Evolutionary conservation across 2,797 vertebrate species (phyloP).

Genomic region (Cyclura pinguis): DNA sequence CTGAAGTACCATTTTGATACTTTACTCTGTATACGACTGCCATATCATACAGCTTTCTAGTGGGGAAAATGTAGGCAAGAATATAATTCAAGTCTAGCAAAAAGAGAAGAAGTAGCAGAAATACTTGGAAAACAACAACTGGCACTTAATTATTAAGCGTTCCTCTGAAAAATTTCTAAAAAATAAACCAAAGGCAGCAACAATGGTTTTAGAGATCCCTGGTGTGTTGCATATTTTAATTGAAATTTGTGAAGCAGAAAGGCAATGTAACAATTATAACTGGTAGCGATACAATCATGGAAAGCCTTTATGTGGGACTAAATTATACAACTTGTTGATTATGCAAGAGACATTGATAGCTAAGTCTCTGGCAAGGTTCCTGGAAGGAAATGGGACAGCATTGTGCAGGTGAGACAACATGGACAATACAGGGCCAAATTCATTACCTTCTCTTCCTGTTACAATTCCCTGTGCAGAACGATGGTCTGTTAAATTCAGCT

Average conservation of each 20-base stretch:
- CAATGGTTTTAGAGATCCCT: neutral
- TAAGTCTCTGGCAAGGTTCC: neutral
- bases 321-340: constrained; percentile 47
- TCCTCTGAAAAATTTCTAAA: constrained; percentile 48
- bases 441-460: neutral
- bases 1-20: neutral
- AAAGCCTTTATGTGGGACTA: constrained; percentile 62
- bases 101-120: constrained; percentile 24
- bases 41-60: constrained; percentile 32
- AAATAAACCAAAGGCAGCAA: constrained; percentile 39
- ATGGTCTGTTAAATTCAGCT: neutral
- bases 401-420: neutral
- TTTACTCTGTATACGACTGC: constrained; percentile 37
- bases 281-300: constrained; percentile 45
- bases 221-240: constrained; percentile 58
- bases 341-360: constrained; percentile 40
- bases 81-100: constrained; percentile 35
- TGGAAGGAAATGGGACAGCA: constrained; percentile 21
- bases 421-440: no score
- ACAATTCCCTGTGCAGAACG: no score
- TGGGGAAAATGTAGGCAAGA: constrained; percentile 50
- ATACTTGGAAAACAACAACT: constrained; percentile 44
- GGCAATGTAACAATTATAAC: constrained; percentile 62
- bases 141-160: constrained; percentile 9
- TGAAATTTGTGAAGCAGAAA: constrained; percentile 66